Evolutionary conservation across 2,113 vertebrate genomes (phyloP).

Genomic region (Apteryx owenii): DNA sequence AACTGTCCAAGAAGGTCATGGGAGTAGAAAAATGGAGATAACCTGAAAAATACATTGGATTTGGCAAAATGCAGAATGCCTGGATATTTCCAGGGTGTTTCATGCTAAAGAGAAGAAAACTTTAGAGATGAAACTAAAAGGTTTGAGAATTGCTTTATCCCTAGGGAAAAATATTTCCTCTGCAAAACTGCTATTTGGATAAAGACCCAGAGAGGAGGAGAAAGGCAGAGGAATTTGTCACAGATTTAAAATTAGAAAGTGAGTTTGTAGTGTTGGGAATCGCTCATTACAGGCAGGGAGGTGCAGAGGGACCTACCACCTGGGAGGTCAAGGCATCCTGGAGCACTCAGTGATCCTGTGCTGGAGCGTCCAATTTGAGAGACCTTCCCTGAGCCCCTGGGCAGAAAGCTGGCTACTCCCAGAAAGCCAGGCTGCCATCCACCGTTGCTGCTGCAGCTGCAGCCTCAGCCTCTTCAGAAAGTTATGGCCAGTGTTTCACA

Average conservation of each 20-base stretch:
- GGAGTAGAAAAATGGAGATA: not conserved
- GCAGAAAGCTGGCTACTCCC: not conserved
- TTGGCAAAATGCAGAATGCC: not conserved
- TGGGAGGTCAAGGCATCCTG: not conserved
- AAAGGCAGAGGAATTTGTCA: not conserved
- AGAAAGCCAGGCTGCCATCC: not conserved
- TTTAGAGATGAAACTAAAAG: not conserved
- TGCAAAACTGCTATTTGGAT: not conserved
- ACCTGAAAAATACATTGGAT: not conserved
- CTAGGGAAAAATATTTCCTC: not conserved
- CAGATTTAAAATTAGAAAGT: constrained; percentile 32
- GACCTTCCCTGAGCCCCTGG: not conserved
- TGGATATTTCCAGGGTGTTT: not conserved
- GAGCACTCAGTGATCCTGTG: not conserved
- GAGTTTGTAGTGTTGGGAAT: constrained; percentile 4
- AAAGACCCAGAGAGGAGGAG: not conserved
- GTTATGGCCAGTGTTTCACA: not conserved
- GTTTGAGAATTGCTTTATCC: not conserved
- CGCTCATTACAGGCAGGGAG: not conserved
- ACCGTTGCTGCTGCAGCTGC: accelerated
- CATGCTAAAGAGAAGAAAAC: not conserved
- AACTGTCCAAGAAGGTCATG: not conserved
- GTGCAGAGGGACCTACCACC: not conserved
- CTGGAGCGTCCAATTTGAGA: not conserved
- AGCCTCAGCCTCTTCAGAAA: not conserved